These are phyloP conservation scores for Lasioglossum villosulum DNA, from an alignment of 2,888 invertebrate species.

Conservation along the genomic window DNA sequence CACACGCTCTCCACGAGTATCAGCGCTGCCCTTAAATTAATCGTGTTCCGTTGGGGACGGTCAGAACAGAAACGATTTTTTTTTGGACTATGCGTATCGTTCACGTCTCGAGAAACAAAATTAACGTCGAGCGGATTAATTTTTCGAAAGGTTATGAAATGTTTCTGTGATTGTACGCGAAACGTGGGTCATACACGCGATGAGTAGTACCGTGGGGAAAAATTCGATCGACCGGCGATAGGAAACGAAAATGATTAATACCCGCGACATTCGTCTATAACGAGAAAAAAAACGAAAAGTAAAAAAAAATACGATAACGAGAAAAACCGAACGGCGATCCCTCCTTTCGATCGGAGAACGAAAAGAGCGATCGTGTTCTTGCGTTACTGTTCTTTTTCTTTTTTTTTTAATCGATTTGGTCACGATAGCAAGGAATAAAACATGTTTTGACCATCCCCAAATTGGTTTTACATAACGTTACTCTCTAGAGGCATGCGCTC, in stretches of 20 bases:
- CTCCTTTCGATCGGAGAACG: background rate
- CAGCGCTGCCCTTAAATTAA: constrained; percentile 79
- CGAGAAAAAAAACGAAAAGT: background rate
- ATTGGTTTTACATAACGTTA: constrained; percentile 75
- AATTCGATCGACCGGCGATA: background rate
- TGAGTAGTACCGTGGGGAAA: background rate
- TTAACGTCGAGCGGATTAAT: background rate
- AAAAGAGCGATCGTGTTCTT: constrained; percentile 3
- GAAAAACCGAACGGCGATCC: background rate
- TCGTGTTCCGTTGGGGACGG: constrained; percentile 63
- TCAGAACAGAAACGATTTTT: constrained; percentile 52
- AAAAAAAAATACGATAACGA: background rate
- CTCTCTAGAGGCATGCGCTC: constrained; percentile 78
- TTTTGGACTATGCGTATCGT: constrained; percentile 27
- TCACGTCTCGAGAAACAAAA: constrained; percentile 8
- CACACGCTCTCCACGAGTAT: constrained; percentile 81
- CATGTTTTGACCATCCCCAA: constrained; percentile 78
- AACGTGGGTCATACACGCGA: background rate
- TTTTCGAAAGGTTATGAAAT: background rate
- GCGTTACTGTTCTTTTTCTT: background rate
- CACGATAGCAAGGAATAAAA: constrained; percentile 15
- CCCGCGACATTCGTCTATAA: background rate
- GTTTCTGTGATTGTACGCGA: background rate
- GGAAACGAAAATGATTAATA: constrained; percentile 12
- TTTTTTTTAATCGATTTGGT: constrained; percentile 13